Percentiles rank a stretch among this genome's conserved stretches.
These are phyloP conservation scores for Threskiornis aethiopicus DNA, from an alignment of 2,797 vertebrate species.

Conservation along the genomic window DNA sequence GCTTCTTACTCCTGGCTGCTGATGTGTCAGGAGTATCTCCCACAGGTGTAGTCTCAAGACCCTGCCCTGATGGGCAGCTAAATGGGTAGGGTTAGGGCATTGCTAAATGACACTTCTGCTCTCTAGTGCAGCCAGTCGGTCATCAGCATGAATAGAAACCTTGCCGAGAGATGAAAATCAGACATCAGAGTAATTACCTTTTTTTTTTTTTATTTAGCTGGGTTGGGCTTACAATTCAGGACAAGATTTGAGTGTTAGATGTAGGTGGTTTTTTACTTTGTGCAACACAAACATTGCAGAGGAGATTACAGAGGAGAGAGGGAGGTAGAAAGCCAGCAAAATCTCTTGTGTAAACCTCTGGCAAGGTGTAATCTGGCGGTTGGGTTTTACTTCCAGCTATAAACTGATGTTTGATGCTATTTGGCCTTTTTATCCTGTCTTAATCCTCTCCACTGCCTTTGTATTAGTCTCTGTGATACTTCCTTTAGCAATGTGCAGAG, in stretches of 20 bases:
- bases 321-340: background rate
- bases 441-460: background rate
- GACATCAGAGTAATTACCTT: background rate
- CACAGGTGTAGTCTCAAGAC: background rate
- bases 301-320: background rate
- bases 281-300: background rate
- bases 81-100: background rate
- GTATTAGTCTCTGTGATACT: background rate
- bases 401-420: background rate
- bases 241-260: background rate
- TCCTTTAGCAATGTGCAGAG: background rate
- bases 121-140: background rate
- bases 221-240: background rate
- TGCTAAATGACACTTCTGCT: background rate
- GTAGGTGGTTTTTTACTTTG: background rate
- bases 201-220: background rate
- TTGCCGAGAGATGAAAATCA: background rate
- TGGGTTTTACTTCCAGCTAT: background rate
- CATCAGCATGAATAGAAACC: background rate
- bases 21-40: background rate
- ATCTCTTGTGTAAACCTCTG: background rate
- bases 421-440: background rate
- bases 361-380: rapidly evolving
- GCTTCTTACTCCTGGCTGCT: background rate
- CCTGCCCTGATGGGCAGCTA: background rate